These are phyloP conservation scores for Acestrorhynchus altus DNA, from an alignment of 2,797 vertebrate genomes.

Conservation along the genomic window DNA sequence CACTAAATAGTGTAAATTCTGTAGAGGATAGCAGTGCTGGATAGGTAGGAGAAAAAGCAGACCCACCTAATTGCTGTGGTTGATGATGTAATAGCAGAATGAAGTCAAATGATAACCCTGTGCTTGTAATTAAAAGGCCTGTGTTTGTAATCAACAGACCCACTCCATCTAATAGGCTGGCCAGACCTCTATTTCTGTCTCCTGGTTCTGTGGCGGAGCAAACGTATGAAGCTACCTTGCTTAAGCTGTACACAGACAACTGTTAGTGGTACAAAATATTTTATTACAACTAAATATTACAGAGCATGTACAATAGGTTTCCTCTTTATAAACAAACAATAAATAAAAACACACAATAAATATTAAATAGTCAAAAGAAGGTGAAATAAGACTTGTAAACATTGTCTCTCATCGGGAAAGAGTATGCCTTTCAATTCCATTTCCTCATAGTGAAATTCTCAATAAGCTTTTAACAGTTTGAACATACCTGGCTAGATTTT, in stretches of 20 bases:
- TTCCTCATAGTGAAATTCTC: slow-evolving; percentile 23
- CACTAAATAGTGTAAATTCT: no score
- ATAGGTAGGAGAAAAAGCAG: no score
- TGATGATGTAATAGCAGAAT: no score
- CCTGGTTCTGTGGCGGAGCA: neutral
- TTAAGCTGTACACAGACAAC: neutral
- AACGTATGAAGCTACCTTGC: neutral
- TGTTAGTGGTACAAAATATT: slow-evolving; percentile 20
- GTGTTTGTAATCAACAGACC: no score
- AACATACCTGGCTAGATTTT: slow-evolving; percentile 24
- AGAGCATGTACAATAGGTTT: slow-evolving; percentile 6
- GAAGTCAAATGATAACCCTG: no score
- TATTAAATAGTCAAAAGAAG: slow-evolving; percentile 80
- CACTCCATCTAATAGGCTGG: no score
- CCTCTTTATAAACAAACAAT: slow-evolving; percentile 66
- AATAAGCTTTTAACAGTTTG: neutral
- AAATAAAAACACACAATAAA: slow-evolving; percentile 83
- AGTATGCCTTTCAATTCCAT: slow-evolving; percentile 15
- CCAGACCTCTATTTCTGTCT: neutral
- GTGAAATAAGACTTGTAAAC: slow-evolving; percentile 57
- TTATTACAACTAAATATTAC: slow-evolving; percentile 28
- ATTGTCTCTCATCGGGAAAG: slow-evolving; percentile 18
- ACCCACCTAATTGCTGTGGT: no score
- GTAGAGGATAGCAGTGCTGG: no score
- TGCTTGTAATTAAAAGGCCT: no score